Conservation (phyloP, 2,888 invertebrate species). For the Rotaria macrura region DNA sequence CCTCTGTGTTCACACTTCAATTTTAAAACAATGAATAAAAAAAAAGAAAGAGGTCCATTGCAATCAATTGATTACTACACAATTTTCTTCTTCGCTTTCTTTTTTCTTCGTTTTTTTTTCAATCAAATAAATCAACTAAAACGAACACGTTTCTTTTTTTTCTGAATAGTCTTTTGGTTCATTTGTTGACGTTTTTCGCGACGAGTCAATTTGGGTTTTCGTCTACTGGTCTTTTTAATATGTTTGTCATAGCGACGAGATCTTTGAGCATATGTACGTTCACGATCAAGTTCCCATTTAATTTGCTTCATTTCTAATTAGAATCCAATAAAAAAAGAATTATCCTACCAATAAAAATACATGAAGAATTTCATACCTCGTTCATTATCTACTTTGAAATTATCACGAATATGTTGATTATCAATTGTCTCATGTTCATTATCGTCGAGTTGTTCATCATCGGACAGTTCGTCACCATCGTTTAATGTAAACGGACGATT, state of each 20-base stretch:
- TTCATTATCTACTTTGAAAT: background rate
- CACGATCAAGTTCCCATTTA: background rate
- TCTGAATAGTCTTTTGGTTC: background rate
- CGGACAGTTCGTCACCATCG: background rate
- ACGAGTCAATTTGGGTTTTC: background rate
- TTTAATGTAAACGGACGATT: background rate
- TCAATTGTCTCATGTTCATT: background rate
- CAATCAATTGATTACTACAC: constrained; percentile 7
- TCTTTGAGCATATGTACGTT: background rate
- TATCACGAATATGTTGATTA: background rate
- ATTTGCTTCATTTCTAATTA: background rate
- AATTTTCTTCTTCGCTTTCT: no score
- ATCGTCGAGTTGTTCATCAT: background rate
- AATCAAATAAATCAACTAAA: background rate
- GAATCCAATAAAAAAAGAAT: background rate
- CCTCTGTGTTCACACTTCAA: background rate
- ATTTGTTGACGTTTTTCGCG: background rate
- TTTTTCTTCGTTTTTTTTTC: background rate
- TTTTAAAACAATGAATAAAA: background rate
- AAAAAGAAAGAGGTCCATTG: background rate
- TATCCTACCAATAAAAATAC: background rate
- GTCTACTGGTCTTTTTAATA: background rate
- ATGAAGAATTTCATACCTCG: background rate
- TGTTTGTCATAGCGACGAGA: background rate
- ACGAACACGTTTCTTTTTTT: constrained; percentile 8